These are phyloP conservation scores for Parauchenoglanis ngamensis DNA, from an alignment of 2,797 vertebrate species.

Conservation along the genomic window DNA sequence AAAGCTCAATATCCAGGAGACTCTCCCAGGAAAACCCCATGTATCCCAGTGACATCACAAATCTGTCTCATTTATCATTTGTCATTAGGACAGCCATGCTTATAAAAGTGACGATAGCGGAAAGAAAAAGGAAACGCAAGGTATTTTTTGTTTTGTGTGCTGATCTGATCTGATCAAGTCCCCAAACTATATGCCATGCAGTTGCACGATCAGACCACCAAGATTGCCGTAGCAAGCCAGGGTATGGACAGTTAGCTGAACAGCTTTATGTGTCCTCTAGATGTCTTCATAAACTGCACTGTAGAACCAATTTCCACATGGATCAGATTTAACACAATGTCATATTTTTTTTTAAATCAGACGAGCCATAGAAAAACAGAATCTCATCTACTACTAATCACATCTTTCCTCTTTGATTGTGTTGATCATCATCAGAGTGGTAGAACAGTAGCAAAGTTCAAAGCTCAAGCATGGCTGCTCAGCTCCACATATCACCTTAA, in stretches of 20 bases:
- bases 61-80: slow-evolving; percentile 30
- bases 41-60: slow-evolving; percentile 33
- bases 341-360: not conserved
- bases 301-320: slow-evolving; percentile 7
- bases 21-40: slow-evolving; percentile 6
- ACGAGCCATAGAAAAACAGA: slow-evolving; percentile 31
- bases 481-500: not conserved
- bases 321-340: not conserved
- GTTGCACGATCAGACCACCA: slow-evolving; percentile 16
- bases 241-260: slow-evolving; percentile 29
- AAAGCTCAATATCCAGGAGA: slow-evolving; percentile 7
- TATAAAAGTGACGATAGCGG: not conserved
- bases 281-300: slow-evolving; percentile 36
- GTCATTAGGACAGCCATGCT: slow-evolving; percentile 50
- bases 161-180: not conserved
- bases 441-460: not conserved
- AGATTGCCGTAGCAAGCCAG: not conserved
- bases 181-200: slow-evolving; percentile 15
- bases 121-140: not conserved
- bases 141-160: not conserved
- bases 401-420: slow-evolving; percentile 21
- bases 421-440: slow-evolving; percentile 35
- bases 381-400: slow-evolving; percentile 6
- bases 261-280: slow-evolving; percentile 33
- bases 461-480: slow-evolving; percentile 32